Percentiles rank a stretch among this genome's conserved stretches.
These are phyloP conservation scores for Tethya wilhelma DNA, from an alignment of 37 sponge, comb jelly and placozoan genomes.

Conservation along the genomic window DNA sequence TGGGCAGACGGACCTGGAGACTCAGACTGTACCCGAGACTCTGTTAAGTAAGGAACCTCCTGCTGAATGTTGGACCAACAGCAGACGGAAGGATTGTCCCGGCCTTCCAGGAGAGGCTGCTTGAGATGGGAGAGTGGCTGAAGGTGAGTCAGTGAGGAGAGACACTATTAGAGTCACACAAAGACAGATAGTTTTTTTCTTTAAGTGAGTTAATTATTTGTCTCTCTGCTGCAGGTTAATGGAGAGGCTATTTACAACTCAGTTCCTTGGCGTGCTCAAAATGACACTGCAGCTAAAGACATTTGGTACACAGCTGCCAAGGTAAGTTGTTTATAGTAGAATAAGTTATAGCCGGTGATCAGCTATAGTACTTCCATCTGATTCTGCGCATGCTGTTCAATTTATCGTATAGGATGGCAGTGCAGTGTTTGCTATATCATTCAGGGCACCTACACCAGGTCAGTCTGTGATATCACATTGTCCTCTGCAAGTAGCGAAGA, in stretches of 20 bases:
- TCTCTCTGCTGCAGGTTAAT: constrained; percentile 62
- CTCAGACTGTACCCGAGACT: constrained; percentile 60
- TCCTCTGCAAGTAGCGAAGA: too few relatives aligned
- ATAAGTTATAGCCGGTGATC: too few relatives aligned
- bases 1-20: constrained; percentile 83
- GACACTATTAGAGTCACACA: too few relatives aligned
- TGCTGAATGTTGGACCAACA: constrained; percentile 84
- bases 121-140: constrained; percentile 79
- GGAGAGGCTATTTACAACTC: constrained; percentile 76
- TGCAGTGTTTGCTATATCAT: background rate
- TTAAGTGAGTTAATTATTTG: too few relatives aligned
- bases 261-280: constrained; percentile 67
- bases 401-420: too few relatives aligned
- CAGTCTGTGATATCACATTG: background rate
- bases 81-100: constrained; percentile 76
- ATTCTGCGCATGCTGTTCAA: too few relatives aligned
- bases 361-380: too few relatives aligned
- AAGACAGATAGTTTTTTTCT: too few relatives aligned
- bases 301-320: too few relatives aligned
- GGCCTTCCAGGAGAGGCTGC: constrained; percentile 72
- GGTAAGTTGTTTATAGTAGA: too few relatives aligned
- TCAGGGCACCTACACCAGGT: background rate
- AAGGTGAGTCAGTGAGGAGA: constrained; percentile 37
- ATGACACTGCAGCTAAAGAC: constrained; percentile 47
- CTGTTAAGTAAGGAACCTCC: constrained; percentile 70